Percentiles rank a stretch among this genome's conserved stretches.
phyloP scores from a whole-genome alignment of 2,888 invertebrate species.

The Andrena camellia region DNA sequence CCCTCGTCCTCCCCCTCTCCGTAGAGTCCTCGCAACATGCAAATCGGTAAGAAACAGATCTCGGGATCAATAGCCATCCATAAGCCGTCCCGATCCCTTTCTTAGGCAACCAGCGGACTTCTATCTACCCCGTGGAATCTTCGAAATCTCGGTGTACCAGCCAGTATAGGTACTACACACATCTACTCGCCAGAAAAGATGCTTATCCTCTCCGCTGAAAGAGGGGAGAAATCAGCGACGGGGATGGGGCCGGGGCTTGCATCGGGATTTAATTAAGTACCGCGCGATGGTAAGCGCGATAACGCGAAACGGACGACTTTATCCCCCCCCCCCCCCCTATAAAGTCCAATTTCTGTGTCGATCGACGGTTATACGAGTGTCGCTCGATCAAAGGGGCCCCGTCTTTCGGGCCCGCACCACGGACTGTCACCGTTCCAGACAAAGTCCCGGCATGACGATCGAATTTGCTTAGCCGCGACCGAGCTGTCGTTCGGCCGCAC shows the following conservation, averaged over 20 bases:
- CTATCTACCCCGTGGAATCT: slow-evolving; percentile 34
- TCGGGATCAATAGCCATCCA: slow-evolving; percentile 63
- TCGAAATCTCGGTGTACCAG: slow-evolving; percentile 36
- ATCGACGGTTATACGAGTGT: background rate
- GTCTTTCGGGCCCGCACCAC: background rate
- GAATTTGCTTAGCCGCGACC: slow-evolving; percentile 49
- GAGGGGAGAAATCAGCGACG: background rate
- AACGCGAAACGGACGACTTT: slow-evolving; percentile 26
- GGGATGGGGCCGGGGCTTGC: slow-evolving; percentile 2
- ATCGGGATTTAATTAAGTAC: slow-evolving; percentile 33
- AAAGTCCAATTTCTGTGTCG: background rate
- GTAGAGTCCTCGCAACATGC: slow-evolving; percentile 59
- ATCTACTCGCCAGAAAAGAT: slow-evolving; percentile 24
- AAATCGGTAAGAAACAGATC: slow-evolving; percentile 71
- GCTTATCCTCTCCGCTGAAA: slow-evolving; percentile 28
- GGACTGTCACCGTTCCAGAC: slow-evolving; percentile 23
- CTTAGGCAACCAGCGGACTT: slow-evolving; percentile 33
- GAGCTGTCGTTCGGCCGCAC: slow-evolving; percentile 62
- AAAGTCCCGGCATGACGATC: slow-evolving; percentile 49
- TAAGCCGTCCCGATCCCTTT: slow-evolving; percentile 53
- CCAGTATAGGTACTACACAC: slow-evolving; percentile 5
- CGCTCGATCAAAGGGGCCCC: slow-evolving; percentile 8
- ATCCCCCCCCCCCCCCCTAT: slow-evolving; percentile 1
- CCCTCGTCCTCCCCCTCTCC: slow-evolving; percentile 21
- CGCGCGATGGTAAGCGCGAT: slow-evolving; percentile 21